phyloP scores from a whole-genome alignment of 2,797 vertebrate genomes.

The Syngnathus rostellatus region DNA sequence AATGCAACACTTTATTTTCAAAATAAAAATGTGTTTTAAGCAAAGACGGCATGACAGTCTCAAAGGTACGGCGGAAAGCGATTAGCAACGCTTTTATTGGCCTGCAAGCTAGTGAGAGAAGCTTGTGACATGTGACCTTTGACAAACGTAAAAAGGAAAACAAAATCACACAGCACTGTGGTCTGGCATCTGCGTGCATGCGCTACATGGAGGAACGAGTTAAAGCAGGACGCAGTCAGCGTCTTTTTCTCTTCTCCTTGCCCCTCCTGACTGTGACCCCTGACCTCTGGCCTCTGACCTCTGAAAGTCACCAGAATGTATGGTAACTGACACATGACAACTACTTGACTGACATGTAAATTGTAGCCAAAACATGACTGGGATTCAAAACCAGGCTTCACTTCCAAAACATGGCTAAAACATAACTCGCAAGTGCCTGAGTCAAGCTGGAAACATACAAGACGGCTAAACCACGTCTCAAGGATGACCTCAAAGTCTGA shows the following conservation, averaged over 20 bases:
- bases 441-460: too few species aligned
- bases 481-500: neutral
- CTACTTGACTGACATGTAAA: neutral
- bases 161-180: constrained; percentile 3
- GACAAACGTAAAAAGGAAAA: neutral
- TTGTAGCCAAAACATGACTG: too few species aligned
- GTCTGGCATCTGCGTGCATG: constrained; percentile 7
- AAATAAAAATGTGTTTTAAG: too few species aligned
- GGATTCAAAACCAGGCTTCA: neutral
- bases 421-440: too few species aligned
- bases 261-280: constrained; percentile 36
- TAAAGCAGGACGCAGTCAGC: constrained; percentile 78
- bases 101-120: neutral
- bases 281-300: constrained; percentile 67
- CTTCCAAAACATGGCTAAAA: too few species aligned
- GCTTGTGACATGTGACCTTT: neutral
- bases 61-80: neutral
- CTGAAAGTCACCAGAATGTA: constrained; percentile 12
- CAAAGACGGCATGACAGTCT: too few species aligned
- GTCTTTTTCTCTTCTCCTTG: constrained; percentile 71
- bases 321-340: neutral
- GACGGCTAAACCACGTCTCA: too few species aligned
- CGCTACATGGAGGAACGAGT: constrained; percentile 19
- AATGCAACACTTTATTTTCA: too few species aligned
- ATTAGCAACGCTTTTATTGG: neutral